Percentiles rank a stretch among this genome's conserved stretches.
Conservation (phyloP, 2,797 vertebrate species). For the Halcyon smyrnensis region DNA sequence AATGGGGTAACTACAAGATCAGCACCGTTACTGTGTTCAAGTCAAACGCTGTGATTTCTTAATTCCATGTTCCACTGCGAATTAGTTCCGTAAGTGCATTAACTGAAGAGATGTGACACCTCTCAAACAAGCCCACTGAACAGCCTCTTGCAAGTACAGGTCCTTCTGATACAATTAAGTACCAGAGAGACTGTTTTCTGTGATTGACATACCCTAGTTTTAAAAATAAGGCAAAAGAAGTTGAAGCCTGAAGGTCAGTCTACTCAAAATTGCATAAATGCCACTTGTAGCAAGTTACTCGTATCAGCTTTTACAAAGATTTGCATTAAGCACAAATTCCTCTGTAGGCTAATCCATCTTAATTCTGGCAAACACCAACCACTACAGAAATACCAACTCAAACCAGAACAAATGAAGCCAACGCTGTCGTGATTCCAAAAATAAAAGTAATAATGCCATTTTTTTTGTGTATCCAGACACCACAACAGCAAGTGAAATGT, state of each 20-base stretch:
- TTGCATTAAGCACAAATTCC: background rate
- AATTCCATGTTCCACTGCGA: background rate
- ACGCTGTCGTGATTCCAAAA: accelerated
- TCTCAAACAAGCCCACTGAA: background rate
- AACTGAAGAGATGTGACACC: background rate
- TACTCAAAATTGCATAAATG: background rate
- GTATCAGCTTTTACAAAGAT: background rate
- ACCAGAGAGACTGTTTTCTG: background rate
- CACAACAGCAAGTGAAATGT: background rate
- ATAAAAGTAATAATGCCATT: background rate
- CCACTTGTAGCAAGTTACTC: background rate
- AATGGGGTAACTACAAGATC: accelerated
- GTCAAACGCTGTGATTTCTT: background rate
- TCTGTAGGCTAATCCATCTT: background rate
- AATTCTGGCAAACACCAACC: background rate
- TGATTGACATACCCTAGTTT: background rate
- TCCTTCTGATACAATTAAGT: background rate
- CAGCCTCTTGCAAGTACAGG: background rate
- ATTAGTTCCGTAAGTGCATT: background rate
- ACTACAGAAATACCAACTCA: background rate
- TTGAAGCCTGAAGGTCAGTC: background rate
- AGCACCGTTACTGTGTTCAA: background rate
- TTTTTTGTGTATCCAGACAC: background rate
- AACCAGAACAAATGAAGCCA: background rate
- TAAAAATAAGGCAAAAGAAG: background rate